A percentile compares a stretch with the other conserved stretches of the same genome.
These are phyloP conservation scores for Mormyrus proboscirostris DNA, from an alignment of 2,797 vertebrate genomes.

Conservation along the genomic window DNA sequence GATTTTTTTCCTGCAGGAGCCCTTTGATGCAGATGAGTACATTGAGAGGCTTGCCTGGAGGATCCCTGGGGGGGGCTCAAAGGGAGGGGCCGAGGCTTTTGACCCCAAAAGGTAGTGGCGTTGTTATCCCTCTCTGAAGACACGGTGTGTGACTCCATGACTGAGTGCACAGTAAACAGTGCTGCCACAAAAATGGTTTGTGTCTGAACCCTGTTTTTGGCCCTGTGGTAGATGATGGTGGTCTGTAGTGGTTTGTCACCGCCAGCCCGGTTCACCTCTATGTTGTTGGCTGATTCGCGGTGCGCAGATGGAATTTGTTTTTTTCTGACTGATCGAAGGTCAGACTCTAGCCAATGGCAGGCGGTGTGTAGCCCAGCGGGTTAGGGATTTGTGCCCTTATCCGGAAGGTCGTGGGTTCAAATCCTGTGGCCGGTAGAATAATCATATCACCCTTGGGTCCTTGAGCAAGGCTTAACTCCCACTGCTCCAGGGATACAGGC, in stretches of 20 bases:
- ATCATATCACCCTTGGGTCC: neutral
- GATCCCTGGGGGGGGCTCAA: constrained; percentile 94
- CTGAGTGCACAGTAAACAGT: neutral
- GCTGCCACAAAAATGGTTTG: neutral
- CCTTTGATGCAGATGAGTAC: constrained; percentile 98
- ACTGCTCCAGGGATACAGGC: neutral
- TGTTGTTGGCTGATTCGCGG: constrained; percentile 24
- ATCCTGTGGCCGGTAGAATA: constrained; percentile 2
- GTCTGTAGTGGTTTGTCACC: neutral
- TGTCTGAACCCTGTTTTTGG: neutral
- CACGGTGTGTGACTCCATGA: neutral
- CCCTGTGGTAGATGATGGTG: neutral
- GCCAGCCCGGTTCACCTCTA: neutral
- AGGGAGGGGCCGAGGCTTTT: constrained; percentile 90
- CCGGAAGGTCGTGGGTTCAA: constrained; percentile 7
- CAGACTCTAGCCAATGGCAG: neutral
- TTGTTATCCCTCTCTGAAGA: neutral
- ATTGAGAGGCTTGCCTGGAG: constrained; percentile 97
- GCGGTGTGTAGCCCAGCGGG: neutral
- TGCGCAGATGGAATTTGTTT: constrained; percentile 11
- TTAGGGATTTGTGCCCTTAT: constrained; percentile 6
- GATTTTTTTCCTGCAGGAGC: constrained; percentile 66
- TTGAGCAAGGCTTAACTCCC: neutral
- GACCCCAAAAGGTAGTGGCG: constrained; percentile 87
- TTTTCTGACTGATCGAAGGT: neutral